Evolutionary conservation across 1,140 invertebrate genomes (phyloP).

Genomic region (Ditylenchus dipsaci): DNA sequence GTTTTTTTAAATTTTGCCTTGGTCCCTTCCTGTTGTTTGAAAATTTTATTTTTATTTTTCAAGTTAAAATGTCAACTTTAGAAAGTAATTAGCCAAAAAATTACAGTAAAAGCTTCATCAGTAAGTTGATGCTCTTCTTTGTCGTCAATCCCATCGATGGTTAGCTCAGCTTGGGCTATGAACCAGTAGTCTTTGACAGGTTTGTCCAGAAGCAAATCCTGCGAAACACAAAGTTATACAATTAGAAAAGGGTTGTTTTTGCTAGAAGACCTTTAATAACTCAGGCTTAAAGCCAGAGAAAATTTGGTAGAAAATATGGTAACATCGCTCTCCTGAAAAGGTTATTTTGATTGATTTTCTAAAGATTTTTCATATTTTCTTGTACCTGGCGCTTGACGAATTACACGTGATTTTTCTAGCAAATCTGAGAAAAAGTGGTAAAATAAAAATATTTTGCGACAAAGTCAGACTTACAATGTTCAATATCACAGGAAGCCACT

Average conservation of each 20-base stretch:
- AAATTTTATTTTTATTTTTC: too few relatives aligned
- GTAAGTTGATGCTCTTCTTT: slow-evolving; percentile 75
- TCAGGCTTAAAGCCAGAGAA: slow-evolving; percentile 84
- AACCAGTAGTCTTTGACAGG: slow-evolving; percentile 62
- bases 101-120: slow-evolving; percentile 2
- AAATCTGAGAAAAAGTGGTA: slow-evolving; percentile 71
- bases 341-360: too few relatives aligned
- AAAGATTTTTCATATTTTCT: too few relatives aligned
- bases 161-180: slow-evolving; percentile 93
- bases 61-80: too few relatives aligned
- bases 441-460: slow-evolving; percentile 36
- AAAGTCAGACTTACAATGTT: slow-evolving; percentile 84
- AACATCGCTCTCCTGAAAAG: slow-evolving; percentile 97
- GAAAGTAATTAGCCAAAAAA: too few relatives aligned
- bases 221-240: too few relatives aligned
- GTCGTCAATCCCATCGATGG: slow-evolving; percentile 83
- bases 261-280: slow-evolving; percentile 62
- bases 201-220: slow-evolving; percentile 48
- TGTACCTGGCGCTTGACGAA: slow-evolving; percentile 93
- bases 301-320: slow-evolving; percentile 72
- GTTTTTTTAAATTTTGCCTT: too few relatives aligned
- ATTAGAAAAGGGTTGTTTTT: too few relatives aligned
- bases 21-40: too few relatives aligned
- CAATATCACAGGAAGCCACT: slow-evolving; percentile 99
- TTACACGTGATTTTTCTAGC: slow-evolving; percentile 99